phyloP scores from a whole-genome alignment of 1,140 invertebrate genomes.

The Hermetia illucens region DNA sequence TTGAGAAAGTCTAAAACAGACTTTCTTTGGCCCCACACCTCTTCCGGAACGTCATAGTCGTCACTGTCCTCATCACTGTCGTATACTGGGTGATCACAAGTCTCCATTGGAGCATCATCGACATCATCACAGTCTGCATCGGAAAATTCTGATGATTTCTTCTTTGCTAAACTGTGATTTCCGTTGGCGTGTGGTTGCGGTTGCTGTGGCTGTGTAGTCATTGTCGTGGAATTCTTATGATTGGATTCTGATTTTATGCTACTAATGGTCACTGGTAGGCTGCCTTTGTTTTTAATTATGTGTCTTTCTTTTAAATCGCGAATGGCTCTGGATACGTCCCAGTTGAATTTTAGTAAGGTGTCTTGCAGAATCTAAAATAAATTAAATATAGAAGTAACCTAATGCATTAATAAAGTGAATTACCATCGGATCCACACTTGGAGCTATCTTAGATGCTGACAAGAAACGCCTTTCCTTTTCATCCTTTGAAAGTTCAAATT shows the following conservation, averaged over 20 bases:
- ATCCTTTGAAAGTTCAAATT: slow-evolving; percentile 18
- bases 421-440: slow-evolving; percentile 28
- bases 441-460: slow-evolving; percentile 22
- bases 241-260: background rate
- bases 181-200: background rate
- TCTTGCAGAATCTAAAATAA: slow-evolving; percentile 9
- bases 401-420: slow-evolving; percentile 9
- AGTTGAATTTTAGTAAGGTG: slow-evolving; percentile 8
- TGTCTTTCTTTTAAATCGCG: slow-evolving; percentile 14
- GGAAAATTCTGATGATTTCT: slow-evolving; percentile 13
- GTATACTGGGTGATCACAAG: slow-evolving; percentile 21
- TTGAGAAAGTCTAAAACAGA: slow-evolving; percentile 65
- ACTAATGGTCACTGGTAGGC: background rate
- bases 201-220: background rate
- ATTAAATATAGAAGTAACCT: slow-evolving; percentile 14
- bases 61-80: slow-evolving; percentile 58
- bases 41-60: slow-evolving; percentile 53
- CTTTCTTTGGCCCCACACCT: slow-evolving; percentile 50
- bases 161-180: slow-evolving; percentile 2
- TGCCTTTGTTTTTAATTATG: background rate
- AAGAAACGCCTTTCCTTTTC: slow-evolving; percentile 28
- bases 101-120: slow-evolving; percentile 16
- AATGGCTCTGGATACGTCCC: slow-evolving; percentile 22
- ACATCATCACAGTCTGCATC: slow-evolving; percentile 14
- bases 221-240: background rate